Evolutionary conservation across 2,797 vertebrate genomes (phyloP), one percentile per base, ranked within the genome.

Genomic region (Pyrocephalus nanus): DNA sequence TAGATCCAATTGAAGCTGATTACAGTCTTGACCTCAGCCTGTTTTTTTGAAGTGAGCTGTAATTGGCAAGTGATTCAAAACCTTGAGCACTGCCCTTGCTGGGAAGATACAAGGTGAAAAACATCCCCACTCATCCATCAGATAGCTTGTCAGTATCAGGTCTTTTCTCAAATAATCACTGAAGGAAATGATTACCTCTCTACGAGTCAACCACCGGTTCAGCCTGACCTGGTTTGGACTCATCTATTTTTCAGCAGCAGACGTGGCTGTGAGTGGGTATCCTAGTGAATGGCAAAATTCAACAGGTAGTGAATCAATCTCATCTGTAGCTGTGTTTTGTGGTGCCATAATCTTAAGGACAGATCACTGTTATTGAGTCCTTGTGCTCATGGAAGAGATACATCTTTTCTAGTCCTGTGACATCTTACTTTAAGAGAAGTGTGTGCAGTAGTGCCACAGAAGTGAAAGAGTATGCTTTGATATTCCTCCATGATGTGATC

Each of bases 101-200:
- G 75, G 48, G 45, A 51, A 45, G 58, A 62, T 82, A 53, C 51
- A 91, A 91, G 67, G 74, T 87, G 67, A 75, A 89, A 89, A 94
- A 60, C 62, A 82, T 81, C 50, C 8, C 40, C 27, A 8, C 15
- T 73, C 54, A 85, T 91, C 57, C 62, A 34, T 90, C 92, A 88
- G 42, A 32, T 6, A 51, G 54, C 36, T 81, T 91, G 66, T 89
- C 92, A 86, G 21, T 69, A 21, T 71, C 53, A 65, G 50, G 58
- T 71, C 73, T 88, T 91, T 75, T 91, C 58, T 86, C 29, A 64
- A n/a, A 23, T 78, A 81, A 84, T 89, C 51, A 40, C 38, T 89
- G 50, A 54, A 58, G 73, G 66, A 70, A 92, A 78, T 86, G 27
- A 88, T 90, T 81, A 36, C 58, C 53, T 78, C 2, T 9, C 38